Evolutionary conservation across 2,797 vertebrate genomes (phyloP).

Genomic region (Echiichthys vipera): DNA sequence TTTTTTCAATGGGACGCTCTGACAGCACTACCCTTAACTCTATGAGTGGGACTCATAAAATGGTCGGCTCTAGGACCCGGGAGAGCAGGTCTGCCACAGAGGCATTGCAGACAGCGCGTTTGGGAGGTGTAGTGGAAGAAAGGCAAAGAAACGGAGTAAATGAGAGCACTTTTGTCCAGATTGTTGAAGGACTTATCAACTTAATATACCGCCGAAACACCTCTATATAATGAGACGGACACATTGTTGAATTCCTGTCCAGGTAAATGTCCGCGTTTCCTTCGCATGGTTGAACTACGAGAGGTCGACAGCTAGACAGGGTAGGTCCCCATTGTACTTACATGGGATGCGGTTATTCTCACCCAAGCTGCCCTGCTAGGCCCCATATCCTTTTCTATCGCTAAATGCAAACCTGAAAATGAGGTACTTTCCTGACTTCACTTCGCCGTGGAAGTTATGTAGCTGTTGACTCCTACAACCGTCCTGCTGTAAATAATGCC

Average conservation of each 20-base stretch:
- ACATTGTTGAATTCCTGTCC: constrained; percentile 81
- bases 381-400: constrained; percentile 82
- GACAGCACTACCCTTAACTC: constrained; percentile 27
- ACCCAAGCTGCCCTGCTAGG: constrained; percentile 85
- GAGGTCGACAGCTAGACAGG: constrained; percentile 82
- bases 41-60: background rate
- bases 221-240: constrained; percentile 84
- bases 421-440: constrained; percentile 68
- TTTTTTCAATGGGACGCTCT: constrained; percentile 62
- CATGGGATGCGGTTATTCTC: constrained; percentile 87
- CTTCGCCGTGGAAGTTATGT: constrained; percentile 43
- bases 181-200: constrained; percentile 85
- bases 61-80: constrained; percentile 82
- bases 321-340: constrained; percentile 86
- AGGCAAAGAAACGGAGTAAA: constrained; percentile 87
- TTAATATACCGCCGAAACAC: constrained; percentile 79
- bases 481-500: constrained; percentile 14
- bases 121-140: constrained; percentile 88
- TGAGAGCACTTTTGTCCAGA: constrained; percentile 86
- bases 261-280: constrained; percentile 84
- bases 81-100: constrained; percentile 73
- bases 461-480: constrained; percentile 9
- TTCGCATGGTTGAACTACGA: constrained; percentile 79
- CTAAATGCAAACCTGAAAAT: constrained; percentile 74
- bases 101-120: constrained; percentile 83